Conservation (phyloP, 2,888 invertebrate species). For the Drosophila anomalata region DNA sequence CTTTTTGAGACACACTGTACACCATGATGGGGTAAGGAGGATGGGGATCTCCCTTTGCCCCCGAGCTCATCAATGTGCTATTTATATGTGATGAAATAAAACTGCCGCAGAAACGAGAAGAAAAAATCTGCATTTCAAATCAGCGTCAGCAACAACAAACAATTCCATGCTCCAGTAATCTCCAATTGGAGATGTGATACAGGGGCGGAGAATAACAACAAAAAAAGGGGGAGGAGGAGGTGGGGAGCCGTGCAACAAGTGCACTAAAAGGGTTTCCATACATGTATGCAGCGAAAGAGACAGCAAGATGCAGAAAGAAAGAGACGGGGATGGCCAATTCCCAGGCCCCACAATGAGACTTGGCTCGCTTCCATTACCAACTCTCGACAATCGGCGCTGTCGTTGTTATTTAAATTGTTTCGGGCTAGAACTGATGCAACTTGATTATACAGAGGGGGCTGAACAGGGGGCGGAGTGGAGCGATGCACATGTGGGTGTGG, state of each 20-base stretch:
- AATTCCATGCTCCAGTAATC: slow-evolving; percentile 71
- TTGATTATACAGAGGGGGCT: not conserved
- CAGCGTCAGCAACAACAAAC: slow-evolving; percentile 47
- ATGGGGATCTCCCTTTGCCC: slow-evolving; percentile 5
- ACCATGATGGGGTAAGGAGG: not conserved
- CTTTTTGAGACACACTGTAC: slow-evolving; percentile 19
- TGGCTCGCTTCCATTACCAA: slow-evolving; percentile 69
- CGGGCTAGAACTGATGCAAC: slow-evolving; percentile 50
- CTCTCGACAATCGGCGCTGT: slow-evolving; percentile 36
- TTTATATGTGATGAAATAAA: slow-evolving; percentile 57
- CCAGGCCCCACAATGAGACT: slow-evolving; percentile 51
- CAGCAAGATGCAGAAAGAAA: slow-evolving; percentile 18
- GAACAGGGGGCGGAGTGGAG: not conserved
- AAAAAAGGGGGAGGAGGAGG: not conserved
- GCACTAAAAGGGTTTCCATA: slow-evolving; percentile 57
- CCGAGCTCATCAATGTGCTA: slow-evolving; percentile 58
- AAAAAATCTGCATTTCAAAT: slow-evolving; percentile 75
- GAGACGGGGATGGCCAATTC: slow-evolving; percentile 45
- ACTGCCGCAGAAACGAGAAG: slow-evolving; percentile 37
- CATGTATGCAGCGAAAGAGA: slow-evolving; percentile 7
- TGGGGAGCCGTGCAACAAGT: slow-evolving; percentile 49
- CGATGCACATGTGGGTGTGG: slow-evolving; percentile 23
- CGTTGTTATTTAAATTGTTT: slow-evolving; percentile 70
- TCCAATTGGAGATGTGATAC: slow-evolving; percentile 18
- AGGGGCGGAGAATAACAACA: not conserved